Evolutionary conservation across 1,140 invertebrate genomes (phyloP), one percentile per base, ranked within the genome.

Genomic region (Anoplophora glabripennis): DNA sequence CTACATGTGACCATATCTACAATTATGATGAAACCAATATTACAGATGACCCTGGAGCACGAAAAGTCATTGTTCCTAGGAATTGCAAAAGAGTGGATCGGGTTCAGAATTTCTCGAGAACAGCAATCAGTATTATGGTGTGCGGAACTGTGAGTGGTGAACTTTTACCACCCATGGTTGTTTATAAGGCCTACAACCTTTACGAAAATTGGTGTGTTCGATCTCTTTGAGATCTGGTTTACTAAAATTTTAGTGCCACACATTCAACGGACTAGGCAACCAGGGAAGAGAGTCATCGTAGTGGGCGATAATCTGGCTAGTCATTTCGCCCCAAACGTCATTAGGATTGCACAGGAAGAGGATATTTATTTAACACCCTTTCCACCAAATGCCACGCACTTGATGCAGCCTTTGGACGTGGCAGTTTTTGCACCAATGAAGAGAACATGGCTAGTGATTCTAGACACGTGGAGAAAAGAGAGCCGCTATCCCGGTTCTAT

Each of bases 161-260:
- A 34, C 36, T 66, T 11, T 28, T 56, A 17, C 69, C 66, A 17
- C 68, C 72, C 1, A 68, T 73, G 65, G 62, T 76, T 17, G 74
- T 77, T 2, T 78, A 78, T 59, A 77, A 77, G 59, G 61, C 76
- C 1, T 55, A 68, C 57, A 42, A 75, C 53, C 21, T 79, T 7
- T 77, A 68, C 46, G 21, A 67, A 12, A 66, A 53, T 52, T 72
- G 70, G 10, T 74, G 67, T n/a, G 68, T 73, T 75, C 55, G 73
- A 75, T 3, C 52, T 68, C 10, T 74, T 75, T 70, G 55, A 69
- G 51, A 68, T 69, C 47, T 74, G 68, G 68, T 42, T 51, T 60
- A 44, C 35, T 34, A 8, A 54, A 54, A 38, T 33, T 21, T 55
- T 53, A 28, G 10, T 63, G 10, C 34, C 49, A 37, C 49, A 58